Evolutionary conservation across 2,888 invertebrate species (phyloP), one percentile per base, ranked within the genome.

Genomic region (Agonopterix heracliana): DNA sequence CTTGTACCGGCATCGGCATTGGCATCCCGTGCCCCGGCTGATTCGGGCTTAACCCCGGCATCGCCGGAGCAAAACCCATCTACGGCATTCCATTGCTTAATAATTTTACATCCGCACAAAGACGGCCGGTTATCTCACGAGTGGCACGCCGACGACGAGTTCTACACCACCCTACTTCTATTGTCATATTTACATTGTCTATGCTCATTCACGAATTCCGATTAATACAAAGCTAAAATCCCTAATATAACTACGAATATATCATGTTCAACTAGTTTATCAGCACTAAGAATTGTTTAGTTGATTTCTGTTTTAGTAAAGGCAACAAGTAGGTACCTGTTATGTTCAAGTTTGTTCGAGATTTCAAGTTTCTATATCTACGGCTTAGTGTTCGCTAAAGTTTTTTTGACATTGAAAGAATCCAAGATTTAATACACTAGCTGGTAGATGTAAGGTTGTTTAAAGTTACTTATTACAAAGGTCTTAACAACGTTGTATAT

Each of bases 121-220:
- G 85, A 83, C 78, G 76, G 59, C 70, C 26, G 71, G 83, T 85
- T 87, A 87, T 87, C 87, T 81, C 78, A 68, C 77, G 78, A 73
- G 79, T 81, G 81, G 71, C 87, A 86, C 82, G 74, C 82, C 66
- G 68, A 74, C 74, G 84, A 84, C 74, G 79, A 83, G 77, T 71
- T 71, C 64, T 68, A 70, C 69, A 71, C 77, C 74, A 66, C 76
- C 75, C 70, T 70, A 61, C 71, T 76, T 60, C 84, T 72, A 86
- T 88, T 88, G 87, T 88, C 79, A 75, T 83, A 78, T 85, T 84
- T 83, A 83, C 85, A 85, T 86, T 88, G 84, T 85, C 83, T 85
- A 77, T 83, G 80, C 72, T 82, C 81, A 81, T 78, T 81, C 77
- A 74, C 74, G 68, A 80, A 83, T 84, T 85, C 81, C 80, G 76